A percentile compares a stretch with the other conserved stretches of the same genome.
Evolutionary conservation across 1,140 invertebrate genomes (phyloP).

Genomic region (Ceratina australensis): DNA sequence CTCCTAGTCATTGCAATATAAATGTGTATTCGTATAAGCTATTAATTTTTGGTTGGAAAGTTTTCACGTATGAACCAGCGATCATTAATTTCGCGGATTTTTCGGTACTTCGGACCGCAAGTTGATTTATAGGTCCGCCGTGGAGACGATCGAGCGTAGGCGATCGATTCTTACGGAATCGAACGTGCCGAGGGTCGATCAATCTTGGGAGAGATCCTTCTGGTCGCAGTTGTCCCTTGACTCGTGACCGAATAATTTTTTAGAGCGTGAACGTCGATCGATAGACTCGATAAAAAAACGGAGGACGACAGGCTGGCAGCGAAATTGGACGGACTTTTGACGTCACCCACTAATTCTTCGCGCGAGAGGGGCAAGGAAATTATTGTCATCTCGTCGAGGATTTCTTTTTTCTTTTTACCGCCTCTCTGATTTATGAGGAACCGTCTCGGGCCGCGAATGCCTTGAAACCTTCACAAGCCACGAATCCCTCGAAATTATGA

Average conservation of each 20-base stretch:
- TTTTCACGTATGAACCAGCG: no score
- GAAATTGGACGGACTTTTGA: conserved; percentile 25
- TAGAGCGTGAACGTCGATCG: conserved; percentile 28
- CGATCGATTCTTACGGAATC: neutral
- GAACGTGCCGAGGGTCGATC: neutral
- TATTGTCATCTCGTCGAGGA: conserved; percentile 1
- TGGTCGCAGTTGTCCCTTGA: conserved; percentile 3
- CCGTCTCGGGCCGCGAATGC: no score
- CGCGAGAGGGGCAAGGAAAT: neutral
- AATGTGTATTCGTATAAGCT: no score
- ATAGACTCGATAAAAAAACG: conserved; percentile 27
- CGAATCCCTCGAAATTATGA: no score
- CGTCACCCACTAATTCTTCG: conserved; percentile 2
- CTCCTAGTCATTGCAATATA: no score
- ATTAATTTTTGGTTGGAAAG: no score
- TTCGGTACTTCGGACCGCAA: neutral
- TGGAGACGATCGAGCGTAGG: neutral
- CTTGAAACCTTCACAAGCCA: no score
- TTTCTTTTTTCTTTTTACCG: neutral
- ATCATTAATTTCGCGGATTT: neutral
- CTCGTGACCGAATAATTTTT: conserved; percentile 31
- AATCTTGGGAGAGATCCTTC: conserved; percentile 13
- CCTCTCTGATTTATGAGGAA: neutral
- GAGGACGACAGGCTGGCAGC: neutral
- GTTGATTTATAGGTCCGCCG: neutral